phyloP scores from a whole-genome alignment of 1,140 invertebrate species.

The Zeugodacus cucurbitae region DNA sequence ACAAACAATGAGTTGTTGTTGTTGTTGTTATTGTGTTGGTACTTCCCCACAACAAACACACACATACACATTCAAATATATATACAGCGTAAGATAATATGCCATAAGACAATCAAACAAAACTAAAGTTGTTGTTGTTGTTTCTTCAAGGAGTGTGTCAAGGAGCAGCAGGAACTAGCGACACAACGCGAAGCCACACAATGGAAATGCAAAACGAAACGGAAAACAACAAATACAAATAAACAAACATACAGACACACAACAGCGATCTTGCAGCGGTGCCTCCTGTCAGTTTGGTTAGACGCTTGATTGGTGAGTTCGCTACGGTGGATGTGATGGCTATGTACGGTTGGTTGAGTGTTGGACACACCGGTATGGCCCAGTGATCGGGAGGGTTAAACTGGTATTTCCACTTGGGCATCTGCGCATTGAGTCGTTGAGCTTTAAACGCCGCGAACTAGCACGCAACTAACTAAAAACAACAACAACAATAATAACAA shows the following conservation, averaged over 20 bases:
- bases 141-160: not conserved
- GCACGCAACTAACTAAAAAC: not conserved
- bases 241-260: not conserved
- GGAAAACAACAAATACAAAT: not conserved
- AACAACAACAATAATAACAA: too few relatives aligned
- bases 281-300: not conserved
- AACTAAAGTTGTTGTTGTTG: not conserved
- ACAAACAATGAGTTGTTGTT: not conserved
- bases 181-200: not conserved
- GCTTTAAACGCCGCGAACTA: not conserved
- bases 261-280: not conserved
- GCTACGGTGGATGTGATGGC: not conserved
- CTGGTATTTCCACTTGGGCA: slow-evolving; percentile 12
- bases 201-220: slow-evolving; percentile 2
- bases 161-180: not conserved
- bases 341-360: not conserved
- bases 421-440: not conserved
- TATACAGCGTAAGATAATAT: not conserved
- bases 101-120: not conserved
- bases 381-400: not conserved
- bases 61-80: not conserved
- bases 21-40: not conserved
- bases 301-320: not conserved
- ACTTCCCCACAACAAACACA: not conserved
- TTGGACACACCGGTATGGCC: not conserved